A percentile compares a stretch with the other conserved stretches of the same genome.
These are phyloP conservation scores for Hippocampus abdominalis DNA, from an alignment of 2,113 vertebrate species.

Conservation along the genomic window DNA sequence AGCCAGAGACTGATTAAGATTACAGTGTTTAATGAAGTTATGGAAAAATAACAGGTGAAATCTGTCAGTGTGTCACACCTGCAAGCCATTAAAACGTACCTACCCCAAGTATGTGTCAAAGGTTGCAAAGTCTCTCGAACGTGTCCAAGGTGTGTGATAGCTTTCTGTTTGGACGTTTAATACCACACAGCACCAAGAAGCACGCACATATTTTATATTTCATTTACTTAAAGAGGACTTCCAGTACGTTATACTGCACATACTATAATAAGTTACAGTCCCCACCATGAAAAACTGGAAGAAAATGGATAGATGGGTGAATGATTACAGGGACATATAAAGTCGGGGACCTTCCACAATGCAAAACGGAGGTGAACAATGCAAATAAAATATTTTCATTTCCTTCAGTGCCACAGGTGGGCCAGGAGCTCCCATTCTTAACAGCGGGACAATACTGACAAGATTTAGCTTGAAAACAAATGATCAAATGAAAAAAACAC, in stretches of 20 bases:
- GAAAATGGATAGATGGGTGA: too few species aligned
- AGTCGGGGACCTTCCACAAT: conserved; percentile 20
- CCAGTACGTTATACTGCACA: neutral
- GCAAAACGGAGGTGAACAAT: conserved; percentile 43
- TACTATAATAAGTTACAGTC: neutral
- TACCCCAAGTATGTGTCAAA: neutral
- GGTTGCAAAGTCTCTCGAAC: neutral
- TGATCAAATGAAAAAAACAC: neutral
- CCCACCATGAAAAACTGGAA: neutral
- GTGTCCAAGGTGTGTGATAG: neutral
- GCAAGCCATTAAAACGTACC: neutral
- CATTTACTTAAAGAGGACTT: neutral
- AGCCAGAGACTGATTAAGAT: neutral
- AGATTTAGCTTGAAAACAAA: neutral
- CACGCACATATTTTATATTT: neutral
- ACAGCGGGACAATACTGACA: neutral
- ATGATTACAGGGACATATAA: neutral
- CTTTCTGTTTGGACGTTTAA: neutral
- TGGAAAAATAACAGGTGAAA: neutral
- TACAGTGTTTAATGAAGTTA: neutral
- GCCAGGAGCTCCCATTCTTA: neutral
- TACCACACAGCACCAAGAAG: neutral
- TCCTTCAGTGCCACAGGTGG: neutral
- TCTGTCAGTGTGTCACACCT: neutral
- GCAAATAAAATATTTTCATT: conserved; percentile 48